Evolutionary conservation across 2,797 vertebrate genomes (phyloP).

Genomic region (Silurus aristotelis): DNA sequence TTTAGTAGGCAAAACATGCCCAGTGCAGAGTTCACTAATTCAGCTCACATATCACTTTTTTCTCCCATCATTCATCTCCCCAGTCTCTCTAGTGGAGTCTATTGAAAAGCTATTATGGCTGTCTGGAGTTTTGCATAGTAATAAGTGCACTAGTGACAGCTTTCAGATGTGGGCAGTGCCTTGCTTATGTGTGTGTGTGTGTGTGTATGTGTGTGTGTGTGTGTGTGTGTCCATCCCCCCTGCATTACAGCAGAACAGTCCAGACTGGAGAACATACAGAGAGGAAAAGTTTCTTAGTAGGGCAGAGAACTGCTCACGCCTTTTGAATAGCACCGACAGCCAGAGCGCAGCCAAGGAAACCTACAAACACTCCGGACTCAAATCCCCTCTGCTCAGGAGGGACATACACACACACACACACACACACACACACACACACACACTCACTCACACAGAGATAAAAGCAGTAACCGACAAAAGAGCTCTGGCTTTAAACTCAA

Average conservation of each 20-base stretch:
- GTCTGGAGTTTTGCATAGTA: conserved; percentile 13
- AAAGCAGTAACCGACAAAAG: conserved; percentile 51
- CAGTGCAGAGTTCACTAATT: background rate
- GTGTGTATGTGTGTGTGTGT: background rate
- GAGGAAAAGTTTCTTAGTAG: conserved; percentile 35
- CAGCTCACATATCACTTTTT: background rate
- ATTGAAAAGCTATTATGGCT: conserved; percentile 31
- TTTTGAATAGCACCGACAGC: conserved; percentile 36
- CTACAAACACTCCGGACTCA: conserved; percentile 63
- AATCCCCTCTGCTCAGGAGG: conserved; percentile 58
- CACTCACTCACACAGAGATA: conserved; percentile 64
- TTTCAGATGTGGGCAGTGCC: conserved; percentile 51
- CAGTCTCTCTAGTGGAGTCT: background rate
- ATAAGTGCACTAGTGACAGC: conserved; percentile 21
- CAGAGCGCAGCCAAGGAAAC: conserved; percentile 72
- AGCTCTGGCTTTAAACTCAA: background rate
- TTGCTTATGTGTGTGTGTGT: background rate
- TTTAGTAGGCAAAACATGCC: too few relatives aligned
- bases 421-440: conserved; percentile 61
- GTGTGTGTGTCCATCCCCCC: background rate
- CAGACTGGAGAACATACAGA: conserved; percentile 34
- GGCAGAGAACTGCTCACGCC: background rate
- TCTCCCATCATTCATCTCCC: background rate
- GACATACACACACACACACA: conserved; percentile 51
- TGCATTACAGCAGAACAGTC: background rate